Evolutionary conservation across 2,797 vertebrate species (phyloP), one percentile per base, ranked within the genome.

Genomic region (Tachyglossus aculeatus): DNA sequence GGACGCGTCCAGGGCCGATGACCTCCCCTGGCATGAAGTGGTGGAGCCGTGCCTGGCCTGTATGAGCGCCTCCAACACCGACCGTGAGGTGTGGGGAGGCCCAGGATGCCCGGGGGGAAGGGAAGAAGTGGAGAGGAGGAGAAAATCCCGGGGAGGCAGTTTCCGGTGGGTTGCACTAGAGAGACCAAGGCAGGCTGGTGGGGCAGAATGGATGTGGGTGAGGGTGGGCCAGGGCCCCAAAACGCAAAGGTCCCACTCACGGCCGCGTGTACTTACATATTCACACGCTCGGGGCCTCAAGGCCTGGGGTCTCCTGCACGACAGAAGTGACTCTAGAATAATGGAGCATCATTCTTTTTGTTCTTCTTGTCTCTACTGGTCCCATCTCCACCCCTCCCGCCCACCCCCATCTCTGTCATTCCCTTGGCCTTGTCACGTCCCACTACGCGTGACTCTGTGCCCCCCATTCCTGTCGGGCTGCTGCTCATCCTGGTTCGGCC

Each of bases 31-130:
- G 97, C 96, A 99, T 0, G 94, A 95, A 86, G 94, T 95, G 73
- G 94, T 99, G 67, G 95, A 97, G 87, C 96, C 96, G 22, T 96
- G 95, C n/a, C 86, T 98, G 74, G 94, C 94, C 31, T 94, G 92
- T 24, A 91, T 97, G 90, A 93, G 70, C 0, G 83, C 91, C 37
- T 95, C 94, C 76, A 88, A 93, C 88, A 92, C 73, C 14, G 96
- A 96, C 77, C 81, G 90, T 67, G 96, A 98, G 94, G 97, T 98
- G 86, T 53, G 16, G 27, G n/a, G 33, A 34, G 31, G 44, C n/a
- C 5, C 40, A 52, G 43, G 16, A 25, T 53, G 29, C 19, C 38
- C 18, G 3, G 60, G 62, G 12, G 81, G 82, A 73, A 37, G 32
- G 13, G 14, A 32, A 21, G 12, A 0, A 2, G 71, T 50, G 1